phyloP scores from a whole-genome alignment of 37 sponge, comb jelly and placozoan species.

The Chondrilla cf. caribensis region DNA sequence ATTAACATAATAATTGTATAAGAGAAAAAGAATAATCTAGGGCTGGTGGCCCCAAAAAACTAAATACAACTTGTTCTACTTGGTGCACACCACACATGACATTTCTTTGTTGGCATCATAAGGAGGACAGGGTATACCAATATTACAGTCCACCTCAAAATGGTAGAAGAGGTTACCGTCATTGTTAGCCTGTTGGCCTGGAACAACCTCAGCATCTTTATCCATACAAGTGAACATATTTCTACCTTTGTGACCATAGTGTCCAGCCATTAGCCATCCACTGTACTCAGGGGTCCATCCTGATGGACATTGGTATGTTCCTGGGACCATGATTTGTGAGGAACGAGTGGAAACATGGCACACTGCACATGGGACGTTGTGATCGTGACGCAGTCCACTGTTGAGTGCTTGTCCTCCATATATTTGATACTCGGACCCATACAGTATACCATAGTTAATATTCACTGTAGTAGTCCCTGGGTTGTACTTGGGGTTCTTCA shows the following conservation, averaged over 20 bases:
- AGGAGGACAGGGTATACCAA: slow-evolving; percentile 20
- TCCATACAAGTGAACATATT: slow-evolving; percentile 18
- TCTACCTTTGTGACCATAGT: slow-evolving; percentile 13
- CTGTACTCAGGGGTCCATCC: slow-evolving; percentile 27
- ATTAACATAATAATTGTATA: too few relatives aligned
- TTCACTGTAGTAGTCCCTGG: neutral
- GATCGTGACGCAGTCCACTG: neutral
- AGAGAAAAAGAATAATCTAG: too few relatives aligned
- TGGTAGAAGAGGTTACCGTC: slow-evolving; percentile 24
- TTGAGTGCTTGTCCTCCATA: neutral
- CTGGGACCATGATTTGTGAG: slow-evolving; percentile 19
- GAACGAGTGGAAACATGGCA: slow-evolving; percentile 21
- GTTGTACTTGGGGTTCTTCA: slow-evolving; percentile 26
- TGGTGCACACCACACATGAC: slow-evolving; percentile 31
- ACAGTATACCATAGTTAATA: neutral
- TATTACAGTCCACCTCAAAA: slow-evolving; percentile 8
- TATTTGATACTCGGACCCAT: slow-evolving; percentile 43
- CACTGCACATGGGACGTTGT: slow-evolving; percentile 30
- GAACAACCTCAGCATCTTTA: neutral
- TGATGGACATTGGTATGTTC: slow-evolving; percentile 25
- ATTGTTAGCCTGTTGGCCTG: slow-evolving; percentile 3
- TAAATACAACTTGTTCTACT: neutral
- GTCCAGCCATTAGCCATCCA: slow-evolving; percentile 32
- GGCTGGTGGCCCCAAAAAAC: too few relatives aligned
- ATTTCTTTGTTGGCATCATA: slow-evolving; percentile 31